Base-by-base conservation (phyloP, 64 coral and sea anemone genomes). In the Porites australiensis region DNA sequence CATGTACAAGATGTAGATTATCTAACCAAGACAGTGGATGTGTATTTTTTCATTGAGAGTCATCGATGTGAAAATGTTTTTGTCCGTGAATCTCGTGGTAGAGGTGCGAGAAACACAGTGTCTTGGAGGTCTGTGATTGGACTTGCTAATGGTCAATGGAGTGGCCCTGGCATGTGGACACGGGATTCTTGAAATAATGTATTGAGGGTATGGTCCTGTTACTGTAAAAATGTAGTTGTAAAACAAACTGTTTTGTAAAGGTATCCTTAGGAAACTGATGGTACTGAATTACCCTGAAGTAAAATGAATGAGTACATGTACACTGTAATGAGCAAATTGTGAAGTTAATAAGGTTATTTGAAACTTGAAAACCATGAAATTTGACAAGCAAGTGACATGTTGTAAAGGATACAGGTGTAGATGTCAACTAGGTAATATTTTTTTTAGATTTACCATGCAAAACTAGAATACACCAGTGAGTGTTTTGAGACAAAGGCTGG, bases 91-190 rank as follows among this genome's bases (percentile, higher is more conserved):
- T 66, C 88, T 69, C 74, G 9, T 67, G 63, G 64, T 51, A 90
- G 88, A 82, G 37, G 49, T 81, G 88, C 62, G 10, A 79, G 88
- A 70, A 90, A 90, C 63, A 57, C 44, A 23, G 88, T 90, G 2
- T 50, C 75, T 70, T 90, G 77, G 88, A 57, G 50, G 44, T 90
- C 88, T 51, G 63, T 82, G 9, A 80, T 81, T 79, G 88, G 88
- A 90, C 3, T 90, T 82, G 88, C 88, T 13, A 63, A 71, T 50
- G 88, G 88, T 7, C 49, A 79, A 0, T 90, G 75, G 88, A 68
- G 62, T n/a, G 51, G 67, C 44, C 63, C 47, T 70, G n/a, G 63
- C 49, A 70, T 51, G 47, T 86, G 82, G 65, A 51, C 47, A 54
- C 8, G 20, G 50, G 82, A 83, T 48, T 68, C 21, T 60, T 82